Evolutionary conservation across 2,113 vertebrate species (phyloP).

Genomic region (Gobius niger): DNA sequence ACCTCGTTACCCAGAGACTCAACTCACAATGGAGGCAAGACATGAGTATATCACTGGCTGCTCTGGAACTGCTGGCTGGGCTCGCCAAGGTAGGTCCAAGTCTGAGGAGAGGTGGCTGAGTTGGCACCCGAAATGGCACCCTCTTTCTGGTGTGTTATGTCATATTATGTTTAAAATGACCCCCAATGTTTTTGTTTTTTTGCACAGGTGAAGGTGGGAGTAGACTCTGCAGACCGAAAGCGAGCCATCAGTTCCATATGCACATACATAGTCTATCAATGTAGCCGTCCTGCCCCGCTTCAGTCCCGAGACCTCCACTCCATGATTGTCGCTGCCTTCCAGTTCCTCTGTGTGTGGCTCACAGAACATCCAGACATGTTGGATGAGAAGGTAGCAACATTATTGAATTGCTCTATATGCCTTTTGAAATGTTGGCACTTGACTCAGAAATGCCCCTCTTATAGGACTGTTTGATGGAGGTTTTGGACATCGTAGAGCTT

Average conservation of each 20-base stretch:
- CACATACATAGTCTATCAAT: conserved; percentile 92
- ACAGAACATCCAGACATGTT: conserved; percentile 93
- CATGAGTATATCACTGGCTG: conserved; percentile 95
- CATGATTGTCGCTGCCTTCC: conserved; percentile 97
- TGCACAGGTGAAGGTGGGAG: conserved; percentile 83
- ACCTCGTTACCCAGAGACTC: conserved; percentile 94
- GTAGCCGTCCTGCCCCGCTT: conserved; percentile 90
- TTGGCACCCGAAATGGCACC: too few relatives aligned
- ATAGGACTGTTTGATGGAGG: conserved; percentile 93
- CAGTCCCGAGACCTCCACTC: conserved; percentile 95
- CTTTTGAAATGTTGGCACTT: neutral
- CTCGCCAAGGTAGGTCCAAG: conserved; percentile 85
- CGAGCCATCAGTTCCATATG: conserved; percentile 90
- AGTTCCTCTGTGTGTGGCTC: conserved; percentile 96
- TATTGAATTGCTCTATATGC: neutral
- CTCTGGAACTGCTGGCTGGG: conserved; percentile 91
- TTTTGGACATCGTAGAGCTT: conserved; percentile 93
- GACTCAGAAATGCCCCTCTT: neutral
- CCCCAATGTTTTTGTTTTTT: neutral
- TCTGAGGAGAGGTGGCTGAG: too few relatives aligned
- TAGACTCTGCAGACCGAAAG: conserved; percentile 83
- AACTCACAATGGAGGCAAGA: conserved; percentile 94
- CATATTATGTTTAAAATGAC: too few relatives aligned
- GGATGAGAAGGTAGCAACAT: conserved; percentile 85
- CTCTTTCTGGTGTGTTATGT: too few relatives aligned